Conservation (phyloP, 1,140 invertebrate genomes). For the Monochamus saltuarius region DNA sequence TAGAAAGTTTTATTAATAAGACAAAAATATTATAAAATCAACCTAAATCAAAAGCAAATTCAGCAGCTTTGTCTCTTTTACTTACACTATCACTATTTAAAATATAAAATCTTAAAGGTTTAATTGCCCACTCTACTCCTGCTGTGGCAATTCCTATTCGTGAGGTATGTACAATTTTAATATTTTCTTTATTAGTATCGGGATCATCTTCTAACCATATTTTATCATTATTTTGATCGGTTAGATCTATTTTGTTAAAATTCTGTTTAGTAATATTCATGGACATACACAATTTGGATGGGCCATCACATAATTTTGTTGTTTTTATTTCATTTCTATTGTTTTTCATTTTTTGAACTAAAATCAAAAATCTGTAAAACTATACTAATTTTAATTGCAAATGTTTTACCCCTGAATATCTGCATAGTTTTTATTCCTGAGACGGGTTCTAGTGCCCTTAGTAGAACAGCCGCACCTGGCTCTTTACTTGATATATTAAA, state of each 20-base stretch:
- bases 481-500: conserved; percentile 77
- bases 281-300: conserved; percentile 76
- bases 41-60: too few relatives aligned
- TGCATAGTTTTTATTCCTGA: conserved; percentile 64
- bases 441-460: conserved; percentile 71
- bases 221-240: conserved; percentile 43
- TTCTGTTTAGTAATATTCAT: conserved; percentile 61
- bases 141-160: conserved; percentile 71
- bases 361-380: background rate
- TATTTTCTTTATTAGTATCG: conserved; percentile 33
- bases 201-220: conserved; percentile 66
- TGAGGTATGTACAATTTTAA: conserved; percentile 57
- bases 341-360: conserved; percentile 26
- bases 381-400: background rate
- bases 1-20: too few relatives aligned
- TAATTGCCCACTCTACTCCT: conserved; percentile 63
- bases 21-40: too few relatives aligned
- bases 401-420: conserved; percentile 43
- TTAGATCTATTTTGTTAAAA: conserved; percentile 63
- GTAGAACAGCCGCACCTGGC: conserved; percentile 67
- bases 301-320: conserved; percentile 72
- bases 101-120: conserved; percentile 68
- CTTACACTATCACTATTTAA: conserved; percentile 47
- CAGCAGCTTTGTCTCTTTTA: too few relatives aligned
- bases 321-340: conserved; percentile 49